Evolutionary conservation across 2,888 invertebrate species (phyloP).

Genomic region (Tipula confusa): DNA sequence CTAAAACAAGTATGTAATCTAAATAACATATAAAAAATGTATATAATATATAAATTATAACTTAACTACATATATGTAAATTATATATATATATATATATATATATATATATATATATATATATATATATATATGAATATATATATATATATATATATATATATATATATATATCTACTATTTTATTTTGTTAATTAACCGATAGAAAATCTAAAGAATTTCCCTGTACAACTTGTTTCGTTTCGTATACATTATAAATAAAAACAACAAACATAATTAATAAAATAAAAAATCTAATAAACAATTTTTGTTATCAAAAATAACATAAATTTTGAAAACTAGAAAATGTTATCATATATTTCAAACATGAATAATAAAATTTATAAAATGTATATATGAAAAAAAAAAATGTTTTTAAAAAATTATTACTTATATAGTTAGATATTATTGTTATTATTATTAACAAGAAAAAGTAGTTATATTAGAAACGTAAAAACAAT

Average conservation of each 20-base stretch:
- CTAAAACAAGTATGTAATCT: neutral
- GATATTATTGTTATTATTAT: neutral
- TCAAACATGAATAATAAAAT: slow-evolving; percentile 3
- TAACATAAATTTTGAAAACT: neutral
- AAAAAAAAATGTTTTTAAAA: neutral
- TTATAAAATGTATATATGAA: neutral
- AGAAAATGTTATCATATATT: neutral
- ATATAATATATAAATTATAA: neutral
- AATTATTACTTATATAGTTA: neutral
- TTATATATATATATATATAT: too few relatives aligned
- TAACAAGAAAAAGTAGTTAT: slow-evolving; percentile 16
- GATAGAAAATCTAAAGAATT: neutral
- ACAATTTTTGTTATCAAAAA: slow-evolving; percentile 15
- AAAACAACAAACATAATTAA: neutral
- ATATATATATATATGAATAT: too few relatives aligned
- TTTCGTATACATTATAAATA: neutral
- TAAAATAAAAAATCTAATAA: neutral
- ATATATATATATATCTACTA: neutral
- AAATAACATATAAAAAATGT: neutral
- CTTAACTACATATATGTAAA: slow-evolving; percentile 14
- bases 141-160: too few relatives aligned
- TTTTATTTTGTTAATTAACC: slow-evolving; percentile 17
- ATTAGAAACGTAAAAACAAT: neutral
- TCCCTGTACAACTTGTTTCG: neutral
- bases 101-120: too few relatives aligned